A percentile compares a stretch with the other conserved stretches of the same genome.
Evolutionary conservation across 2,113 vertebrate genomes (phyloP).

Genomic region (Anthoscopus minutus): DNA sequence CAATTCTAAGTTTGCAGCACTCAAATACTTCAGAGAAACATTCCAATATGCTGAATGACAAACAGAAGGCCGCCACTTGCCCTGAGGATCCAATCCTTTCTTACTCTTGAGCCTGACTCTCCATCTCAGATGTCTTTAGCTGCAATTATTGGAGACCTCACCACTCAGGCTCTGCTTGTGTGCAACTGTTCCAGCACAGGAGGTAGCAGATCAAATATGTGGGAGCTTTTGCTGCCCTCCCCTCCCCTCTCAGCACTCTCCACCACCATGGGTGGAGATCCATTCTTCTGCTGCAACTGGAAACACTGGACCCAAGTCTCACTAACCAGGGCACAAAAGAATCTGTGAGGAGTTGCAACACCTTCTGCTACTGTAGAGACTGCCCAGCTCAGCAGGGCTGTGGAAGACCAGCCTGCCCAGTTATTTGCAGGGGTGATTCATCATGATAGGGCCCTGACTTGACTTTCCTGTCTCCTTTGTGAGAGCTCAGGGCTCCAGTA

Average conservation of each 20-base stretch:
- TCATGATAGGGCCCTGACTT: neutral
- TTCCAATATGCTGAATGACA: neutral
- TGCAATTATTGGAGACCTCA: neutral
- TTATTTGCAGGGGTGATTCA: neutral
- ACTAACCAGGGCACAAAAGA: neutral
- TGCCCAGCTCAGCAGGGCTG: neutral
- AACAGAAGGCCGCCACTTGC: neutral
- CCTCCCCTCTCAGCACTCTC: neutral
- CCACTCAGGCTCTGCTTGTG: neutral
- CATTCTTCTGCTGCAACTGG: neutral
- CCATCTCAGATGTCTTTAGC: neutral
- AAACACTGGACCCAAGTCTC: neutral
- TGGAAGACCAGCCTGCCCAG: neutral
- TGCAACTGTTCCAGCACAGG: neutral
- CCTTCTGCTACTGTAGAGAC: neutral
- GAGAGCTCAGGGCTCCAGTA: neutral
- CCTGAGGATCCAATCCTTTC: neutral
- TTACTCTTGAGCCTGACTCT: neutral
- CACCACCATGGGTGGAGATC: rapidly evolving
- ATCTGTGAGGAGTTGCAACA: neutral
- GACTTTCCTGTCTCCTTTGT: neutral
- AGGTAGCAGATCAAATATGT: neutral
- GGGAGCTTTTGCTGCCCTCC: neutral
- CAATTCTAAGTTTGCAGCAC: neutral
- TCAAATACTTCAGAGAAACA: neutral